Percentiles rank a stretch among this genome's conserved stretches.
phyloP scores from a whole-genome alignment of 2,113 vertebrate genomes.

The Lophius piscatorius region DNA sequence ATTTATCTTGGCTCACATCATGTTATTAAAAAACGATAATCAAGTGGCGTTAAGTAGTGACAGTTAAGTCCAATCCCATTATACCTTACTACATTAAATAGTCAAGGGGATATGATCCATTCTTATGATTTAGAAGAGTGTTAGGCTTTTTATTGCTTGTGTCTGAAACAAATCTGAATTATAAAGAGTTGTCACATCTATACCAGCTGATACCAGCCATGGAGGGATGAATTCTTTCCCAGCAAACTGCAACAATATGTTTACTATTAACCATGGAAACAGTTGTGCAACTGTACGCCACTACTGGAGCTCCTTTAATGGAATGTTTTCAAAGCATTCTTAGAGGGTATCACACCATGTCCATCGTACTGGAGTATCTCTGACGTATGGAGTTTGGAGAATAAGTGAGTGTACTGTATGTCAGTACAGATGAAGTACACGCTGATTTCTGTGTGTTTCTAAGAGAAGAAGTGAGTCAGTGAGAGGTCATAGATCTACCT shows the following conservation, averaged over 20 bases:
- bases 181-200: conserved; percentile 25
- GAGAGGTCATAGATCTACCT: conserved; percentile 61
- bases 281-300: conserved; percentile 13
- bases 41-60: not conserved
- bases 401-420: not conserved
- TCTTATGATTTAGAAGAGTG: no score
- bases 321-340: conserved; percentile 36
- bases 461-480: not conserved
- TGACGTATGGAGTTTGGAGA: conserved; percentile 6
- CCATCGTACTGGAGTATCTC: not conserved
- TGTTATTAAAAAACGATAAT: not conserved
- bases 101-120: not conserved
- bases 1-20: conserved; percentile 10
- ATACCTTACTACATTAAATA: not conserved
- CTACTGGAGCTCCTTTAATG: conserved; percentile 8
- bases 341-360: not conserved
- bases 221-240: conserved; percentile 35
- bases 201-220: conserved; percentile 25
- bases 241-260: conserved; percentile 49
- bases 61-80: not conserved
- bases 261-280: conserved; percentile 41
- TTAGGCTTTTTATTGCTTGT: conserved; percentile 17
- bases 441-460: conserved; percentile 16
- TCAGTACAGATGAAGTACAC: conserved; percentile 1
- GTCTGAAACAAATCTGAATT: not conserved